These are phyloP conservation scores for Bombyx mandarina DNA, from an alignment of 1,140 invertebrate species.

Conservation along the genomic window DNA sequence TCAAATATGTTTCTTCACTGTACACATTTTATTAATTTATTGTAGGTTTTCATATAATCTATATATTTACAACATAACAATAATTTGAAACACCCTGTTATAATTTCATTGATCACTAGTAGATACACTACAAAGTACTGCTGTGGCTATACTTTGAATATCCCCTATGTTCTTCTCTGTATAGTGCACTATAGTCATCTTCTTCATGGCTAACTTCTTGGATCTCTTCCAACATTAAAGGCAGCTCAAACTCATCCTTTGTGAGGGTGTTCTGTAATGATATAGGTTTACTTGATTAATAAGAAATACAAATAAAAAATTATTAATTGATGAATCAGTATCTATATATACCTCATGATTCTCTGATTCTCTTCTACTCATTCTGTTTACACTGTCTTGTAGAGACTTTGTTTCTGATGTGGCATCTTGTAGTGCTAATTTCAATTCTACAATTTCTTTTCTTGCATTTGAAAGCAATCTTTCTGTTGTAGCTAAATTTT, in stretches of 20 bases:
- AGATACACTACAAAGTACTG: constrained; percentile 36
- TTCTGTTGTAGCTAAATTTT: constrained; percentile 55
- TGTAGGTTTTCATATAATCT: too few species aligned
- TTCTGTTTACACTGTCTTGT: constrained; percentile 44
- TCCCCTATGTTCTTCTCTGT: constrained; percentile 27
- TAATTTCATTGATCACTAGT: background rate
- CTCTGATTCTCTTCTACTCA: constrained; percentile 32
- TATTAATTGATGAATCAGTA: background rate
- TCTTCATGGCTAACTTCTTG: constrained; percentile 53
- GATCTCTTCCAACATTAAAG: constrained; percentile 47
- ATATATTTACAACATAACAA: too few species aligned
- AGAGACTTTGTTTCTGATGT: constrained; percentile 60
- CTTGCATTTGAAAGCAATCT: constrained; percentile 57
- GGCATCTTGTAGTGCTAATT: constrained; percentile 64
- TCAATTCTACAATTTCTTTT: constrained; percentile 62
- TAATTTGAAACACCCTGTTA: background rate
- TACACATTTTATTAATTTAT: too few species aligned
- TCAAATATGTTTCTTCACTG: too few species aligned
- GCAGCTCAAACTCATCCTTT: constrained; percentile 35
- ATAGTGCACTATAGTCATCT: constrained; percentile 42
- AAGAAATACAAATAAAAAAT: constrained; percentile 10
- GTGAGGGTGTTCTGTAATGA: constrained; percentile 35
- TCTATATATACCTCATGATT: constrained; percentile 30
- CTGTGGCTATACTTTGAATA: constrained; percentile 43
- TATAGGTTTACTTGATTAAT: too few species aligned